A percentile compares a stretch with the other conserved stretches of the same genome.
Evolutionary conservation across 2,888 invertebrate genomes (phyloP).

Genomic region (Tanypteryx hageni): DNA sequence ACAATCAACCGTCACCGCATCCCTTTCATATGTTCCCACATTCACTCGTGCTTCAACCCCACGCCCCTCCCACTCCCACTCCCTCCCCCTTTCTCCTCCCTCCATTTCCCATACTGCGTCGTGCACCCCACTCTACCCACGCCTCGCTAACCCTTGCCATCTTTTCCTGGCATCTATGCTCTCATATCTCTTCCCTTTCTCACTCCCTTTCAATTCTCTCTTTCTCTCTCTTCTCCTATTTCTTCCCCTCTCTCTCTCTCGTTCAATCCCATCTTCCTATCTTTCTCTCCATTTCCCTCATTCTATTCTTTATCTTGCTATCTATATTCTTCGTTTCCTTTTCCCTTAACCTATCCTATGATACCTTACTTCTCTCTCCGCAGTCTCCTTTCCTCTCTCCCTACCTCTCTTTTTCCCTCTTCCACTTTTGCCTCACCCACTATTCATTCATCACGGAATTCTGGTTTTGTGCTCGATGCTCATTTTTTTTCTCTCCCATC

Average conservation of each 20-base stretch:
- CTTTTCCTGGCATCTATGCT: background rate
- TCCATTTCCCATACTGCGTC: background rate
- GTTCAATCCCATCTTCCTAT: no score
- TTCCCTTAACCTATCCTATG: no score
- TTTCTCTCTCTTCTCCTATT: background rate
- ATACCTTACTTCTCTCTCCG: no score
- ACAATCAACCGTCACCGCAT: constrained; percentile 41
- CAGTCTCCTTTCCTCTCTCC: background rate
- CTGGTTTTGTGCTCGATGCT: no score
- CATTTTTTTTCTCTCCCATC: no score
- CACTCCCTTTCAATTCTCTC: background rate
- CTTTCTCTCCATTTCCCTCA: no score
- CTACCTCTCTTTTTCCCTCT: background rate
- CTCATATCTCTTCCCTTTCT: background rate
- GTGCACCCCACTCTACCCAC: background rate
- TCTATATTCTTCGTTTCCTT: no score
- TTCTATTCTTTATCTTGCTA: no score
- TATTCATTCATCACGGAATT: no score
- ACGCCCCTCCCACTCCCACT: background rate
- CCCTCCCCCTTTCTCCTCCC: background rate
- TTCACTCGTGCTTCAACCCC: background rate
- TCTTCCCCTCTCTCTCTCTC: background rate
- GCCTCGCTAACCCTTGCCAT: background rate
- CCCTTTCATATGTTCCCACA: constrained; percentile 6
- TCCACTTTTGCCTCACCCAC: no score